Base-by-base conservation (phyloP, 2,888 invertebrate genomes). In the Acleris holmiana region DNA sequence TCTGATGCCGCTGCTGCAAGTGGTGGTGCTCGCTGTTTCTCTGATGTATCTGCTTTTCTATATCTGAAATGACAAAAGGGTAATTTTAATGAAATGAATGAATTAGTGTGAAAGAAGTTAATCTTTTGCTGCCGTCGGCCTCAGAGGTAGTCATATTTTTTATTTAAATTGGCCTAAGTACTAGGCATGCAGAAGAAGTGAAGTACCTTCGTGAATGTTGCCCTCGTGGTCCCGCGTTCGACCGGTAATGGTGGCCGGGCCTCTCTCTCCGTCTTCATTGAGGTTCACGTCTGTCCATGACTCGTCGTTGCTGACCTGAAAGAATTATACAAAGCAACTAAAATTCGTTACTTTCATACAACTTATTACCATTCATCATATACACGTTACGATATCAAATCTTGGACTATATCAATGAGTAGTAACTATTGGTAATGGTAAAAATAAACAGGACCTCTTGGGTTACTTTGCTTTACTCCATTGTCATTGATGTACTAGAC, bases 211-310 rank as follows among this genome's bases (percentile, higher is more conserved):
- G 63, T 89, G 89, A 62, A 90, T 79, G 61, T 96, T 96, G 18
- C 96, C 96, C 73, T 96, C 96, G 73, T 94, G 94, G 76, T 96
- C 96, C 50, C 95, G 86, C 7, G 93, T 88, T 63, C 94, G 85
- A 54, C 94, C 94, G 0, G 91, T 88, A 69, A 91, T 91, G 19
- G 91, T 91, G 55, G 91, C 89, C 0, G 91, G 91, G 0, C 91
- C 91, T 89, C 95, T 77, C 91, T 95, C 79, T 79, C 94, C 91
- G 67, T 97, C 98, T 81, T 98, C 98, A 79, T 98, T 98, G 56
- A 98, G 91, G 84, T 98, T 98, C 47, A 98, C 98, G 79, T 98
- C 98, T 1, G 98, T 98, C 98, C 98, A 98, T 55, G 97, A 97
- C 77, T 98, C 98, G 77, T 98, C 98, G 72, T 95, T 95, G 69